phyloP scores from a whole-genome alignment of 2,888 invertebrate species.

The Mesopsocus fuscifrons region DNA sequence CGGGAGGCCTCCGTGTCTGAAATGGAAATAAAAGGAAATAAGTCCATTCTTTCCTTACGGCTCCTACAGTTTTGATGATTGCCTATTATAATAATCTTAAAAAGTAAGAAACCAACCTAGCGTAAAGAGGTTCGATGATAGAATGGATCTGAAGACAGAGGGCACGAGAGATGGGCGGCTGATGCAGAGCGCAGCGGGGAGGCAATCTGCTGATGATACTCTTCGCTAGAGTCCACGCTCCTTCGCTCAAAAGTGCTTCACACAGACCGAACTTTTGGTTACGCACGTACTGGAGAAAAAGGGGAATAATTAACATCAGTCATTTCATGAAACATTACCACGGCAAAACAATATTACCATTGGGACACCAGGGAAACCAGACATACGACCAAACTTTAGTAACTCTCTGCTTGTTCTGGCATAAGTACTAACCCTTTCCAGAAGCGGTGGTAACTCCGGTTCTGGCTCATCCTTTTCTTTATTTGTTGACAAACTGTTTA shows the following conservation, averaged over 20 bases:
- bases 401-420: too few species aligned
- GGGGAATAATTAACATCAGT: slow-evolving; percentile 13
- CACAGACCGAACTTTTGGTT: slow-evolving; percentile 92
- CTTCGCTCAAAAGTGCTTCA: slow-evolving; percentile 70
- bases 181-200: slow-evolving; percentile 53
- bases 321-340: slow-evolving; percentile 1
- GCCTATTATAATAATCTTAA: slow-evolving; percentile 11
- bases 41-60: too few species aligned
- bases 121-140: slow-evolving; percentile 72
- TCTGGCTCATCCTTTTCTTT: slow-evolving; percentile 53
- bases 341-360: too few species aligned
- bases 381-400: too few species aligned
- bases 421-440: too few species aligned
- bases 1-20: slow-evolving; percentile 53
- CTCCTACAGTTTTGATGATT: too few species aligned
- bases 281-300: slow-evolving; percentile 26
- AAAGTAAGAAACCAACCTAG: slow-evolving; percentile 34
- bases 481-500: slow-evolving; percentile 55
- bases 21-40: too few species aligned
- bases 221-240: slow-evolving; percentile 78
- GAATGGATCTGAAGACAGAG: slow-evolving; percentile 64
- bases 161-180: slow-evolving; percentile 57
- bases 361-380: too few species aligned
- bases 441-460: slow-evolving; percentile 42
- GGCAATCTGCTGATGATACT: slow-evolving; percentile 67